Evolutionary conservation across 2,113 vertebrate species (phyloP), one percentile per base, ranked within the genome.

Genomic region (Phoxinus phoxinus): DNA sequence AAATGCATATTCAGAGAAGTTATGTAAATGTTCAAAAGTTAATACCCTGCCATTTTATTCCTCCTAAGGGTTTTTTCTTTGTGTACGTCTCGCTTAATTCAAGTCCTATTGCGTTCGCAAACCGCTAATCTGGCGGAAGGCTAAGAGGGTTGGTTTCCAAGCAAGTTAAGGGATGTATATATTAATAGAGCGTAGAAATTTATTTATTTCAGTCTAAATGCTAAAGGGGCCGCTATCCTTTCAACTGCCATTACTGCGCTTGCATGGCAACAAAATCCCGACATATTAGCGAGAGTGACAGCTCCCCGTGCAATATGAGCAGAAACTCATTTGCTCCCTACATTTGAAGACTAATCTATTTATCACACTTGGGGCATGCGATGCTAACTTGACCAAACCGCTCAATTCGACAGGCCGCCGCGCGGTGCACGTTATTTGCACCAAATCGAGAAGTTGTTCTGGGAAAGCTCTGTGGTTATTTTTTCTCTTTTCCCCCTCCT

Each of bases 301-400:
- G 90, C 67, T 82, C 88, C 84, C 6, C 87, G 89, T 91, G 90
- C 90, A 92, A 92, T 90, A 27, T 86, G 69, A 86, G 81, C 89
- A 89, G 88, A 91, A 93, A 92, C 90, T 92, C 72, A 90, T 95
- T 91, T 90, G 92, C 92, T 90, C 90, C 90, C 86, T 90, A 88
- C 90, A 93, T 95, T 93, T 92, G 86, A 91, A 90, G 90, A 91
- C 91, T 95, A 94, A 95, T 95, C 94, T 94, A 91, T 94, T 94
- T 94, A 95, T 94, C 93, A 92, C 94, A 93, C 91, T 94, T 87
- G 79, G 65, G 56, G 63, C 86, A 71, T 75, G 85, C 71, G 90
- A 93, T 91, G 91, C 91, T 93, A 93, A 91, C 88, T 93, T 92
- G 88, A 93, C 92, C 89, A 69, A 90, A 90, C 63, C 23, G 90